Conservation (phyloP, 2,113 vertebrate genomes). For the Tautogolabrus adspersus region DNA sequence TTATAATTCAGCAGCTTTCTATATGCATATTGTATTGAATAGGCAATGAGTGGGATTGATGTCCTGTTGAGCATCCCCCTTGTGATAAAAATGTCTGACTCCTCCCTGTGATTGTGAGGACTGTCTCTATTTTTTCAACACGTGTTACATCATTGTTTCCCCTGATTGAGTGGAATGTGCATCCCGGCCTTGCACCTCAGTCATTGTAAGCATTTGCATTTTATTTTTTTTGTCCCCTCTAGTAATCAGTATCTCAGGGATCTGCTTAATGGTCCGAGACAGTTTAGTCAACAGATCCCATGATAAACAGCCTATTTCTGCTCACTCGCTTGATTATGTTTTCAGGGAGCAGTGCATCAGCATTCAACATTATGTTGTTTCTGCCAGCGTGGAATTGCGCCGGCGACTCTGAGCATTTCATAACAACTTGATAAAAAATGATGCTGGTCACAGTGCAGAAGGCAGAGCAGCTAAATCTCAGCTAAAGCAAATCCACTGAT, state of each 20-base stretch:
- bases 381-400: constrained; percentile 52
- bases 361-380: constrained; percentile 65
- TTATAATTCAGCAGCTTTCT: constrained; percentile 75
- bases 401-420: constrained; percentile 70
- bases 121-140: constrained; percentile 3
- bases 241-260: constrained; percentile 68
- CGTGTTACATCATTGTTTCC: constrained; percentile 45
- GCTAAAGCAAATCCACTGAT: constrained; percentile 63
- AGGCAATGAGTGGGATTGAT: constrained; percentile 45
- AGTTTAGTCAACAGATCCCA: constrained; percentile 70
- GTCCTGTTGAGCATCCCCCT: constrained; percentile 29
- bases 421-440: constrained; percentile 75
- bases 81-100: constrained; percentile 54
- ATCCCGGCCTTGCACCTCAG: constrained; percentile 43
- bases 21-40: constrained; percentile 68
- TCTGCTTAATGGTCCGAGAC: constrained; percentile 73
- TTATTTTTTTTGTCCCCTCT: constrained; percentile 47
- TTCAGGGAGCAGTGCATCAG: constrained; percentile 49
- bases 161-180: constrained; percentile 40
- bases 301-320: constrained; percentile 68
- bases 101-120: constrained; percentile 18
- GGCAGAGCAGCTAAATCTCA: constrained; percentile 73
- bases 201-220: constrained; percentile 69
- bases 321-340: constrained; percentile 60
- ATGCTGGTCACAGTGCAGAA: constrained; percentile 52